A percentile compares a stretch with the other conserved stretches of the same genome.
These are phyloP conservation scores for Papilio machaon DNA, from an alignment of 1,140 invertebrate species.

Conservation along the genomic window DNA sequence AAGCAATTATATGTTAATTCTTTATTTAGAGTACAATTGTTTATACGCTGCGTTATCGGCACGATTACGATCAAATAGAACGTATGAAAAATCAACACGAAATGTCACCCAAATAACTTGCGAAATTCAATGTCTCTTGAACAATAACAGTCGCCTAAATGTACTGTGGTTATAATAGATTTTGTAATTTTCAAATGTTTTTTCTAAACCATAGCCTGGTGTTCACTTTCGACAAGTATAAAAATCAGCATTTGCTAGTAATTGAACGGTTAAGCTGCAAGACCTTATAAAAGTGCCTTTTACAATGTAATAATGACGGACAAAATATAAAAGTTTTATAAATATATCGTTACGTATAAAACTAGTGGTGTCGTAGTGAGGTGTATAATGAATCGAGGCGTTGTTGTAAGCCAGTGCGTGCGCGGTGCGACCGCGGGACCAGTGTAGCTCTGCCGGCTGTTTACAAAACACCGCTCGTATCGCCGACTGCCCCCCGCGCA, in stretches of 20 bases:
- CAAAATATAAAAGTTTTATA: conserved; percentile 1
- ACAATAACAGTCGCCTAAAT: too few relatives aligned
- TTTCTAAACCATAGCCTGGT: too few relatives aligned
- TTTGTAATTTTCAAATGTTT: too few relatives aligned
- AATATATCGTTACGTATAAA: conserved; percentile 23
- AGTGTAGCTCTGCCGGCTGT: conserved; percentile 50
- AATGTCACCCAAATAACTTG: too few relatives aligned
- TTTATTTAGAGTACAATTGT: neutral
- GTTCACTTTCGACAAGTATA: neutral
- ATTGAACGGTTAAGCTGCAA: neutral
- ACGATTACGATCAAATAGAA: neutral
- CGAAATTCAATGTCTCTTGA: too few relatives aligned
- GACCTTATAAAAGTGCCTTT: neutral
- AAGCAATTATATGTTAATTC: neutral
- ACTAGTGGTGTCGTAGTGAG: conserved; percentile 24
- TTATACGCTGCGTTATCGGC: neutral
- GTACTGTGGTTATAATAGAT: too few relatives aligned
- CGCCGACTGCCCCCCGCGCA: conserved; percentile 3
- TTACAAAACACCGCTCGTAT: conserved; percentile 62
- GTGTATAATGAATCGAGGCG: conserved; percentile 34
- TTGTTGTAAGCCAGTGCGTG: conserved; percentile 49
- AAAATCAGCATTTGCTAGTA: neutral
- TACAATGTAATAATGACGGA: neutral
- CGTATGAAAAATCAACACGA: too few relatives aligned
- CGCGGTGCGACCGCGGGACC: conserved; percentile 40